Base-by-base conservation (phyloP, 1,140 invertebrate species). In the Pseudomyrmex gracilis region DNA sequence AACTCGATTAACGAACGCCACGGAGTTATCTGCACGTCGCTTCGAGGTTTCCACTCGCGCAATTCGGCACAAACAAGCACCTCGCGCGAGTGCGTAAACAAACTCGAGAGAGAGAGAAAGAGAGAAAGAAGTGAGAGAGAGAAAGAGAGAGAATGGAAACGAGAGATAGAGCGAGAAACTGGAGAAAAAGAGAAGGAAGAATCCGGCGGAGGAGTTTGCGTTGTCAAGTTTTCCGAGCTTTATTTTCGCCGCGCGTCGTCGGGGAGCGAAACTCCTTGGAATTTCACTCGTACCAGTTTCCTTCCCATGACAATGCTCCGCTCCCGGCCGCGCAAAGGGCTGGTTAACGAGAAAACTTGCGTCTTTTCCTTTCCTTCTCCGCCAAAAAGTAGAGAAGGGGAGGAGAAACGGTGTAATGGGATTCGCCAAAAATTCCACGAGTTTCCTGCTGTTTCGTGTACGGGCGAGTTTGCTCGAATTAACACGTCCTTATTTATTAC, bases 51-150 rank as follows among this genome's bases (percentile, higher is more conserved):
- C 34, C 83, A 49, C 61, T 88, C 77, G 77, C n/a, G n/a, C 22
- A 63, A 74, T 70, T 85, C 67, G 83, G 58, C 77, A 78, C 77
- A 85, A 88, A 85, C 86, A 85, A 67, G 63, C 53, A 24, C 17
- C 58, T 15, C 45, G 70, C 45, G 70, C 51, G 70, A 87, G 76
- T 88, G 82, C 71, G 83, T 85, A 88, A 88, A 88, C 83, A 88
- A 13, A 68, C 63, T 53, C 20, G 24, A 12, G 85, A 63, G 15
- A 12, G 85, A 63, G 15, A 34, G n/a, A 49, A 5, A 67, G 10
- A n/a, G 71, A 49, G 43, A 61, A 15, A 3, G 9, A 34, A n/a
- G n/a, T n/a, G 2, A 24, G 34, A 12, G 17, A 12, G 8, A 20
- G 12, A 15, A 10, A 10, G 17, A 47, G 10, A 45, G 71, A 17